A percentile compares a stretch with the other conserved stretches of the same genome.
Evolutionary conservation across 2,113 vertebrate species (phyloP).

Genomic region (Mobula hypostoma): DNA sequence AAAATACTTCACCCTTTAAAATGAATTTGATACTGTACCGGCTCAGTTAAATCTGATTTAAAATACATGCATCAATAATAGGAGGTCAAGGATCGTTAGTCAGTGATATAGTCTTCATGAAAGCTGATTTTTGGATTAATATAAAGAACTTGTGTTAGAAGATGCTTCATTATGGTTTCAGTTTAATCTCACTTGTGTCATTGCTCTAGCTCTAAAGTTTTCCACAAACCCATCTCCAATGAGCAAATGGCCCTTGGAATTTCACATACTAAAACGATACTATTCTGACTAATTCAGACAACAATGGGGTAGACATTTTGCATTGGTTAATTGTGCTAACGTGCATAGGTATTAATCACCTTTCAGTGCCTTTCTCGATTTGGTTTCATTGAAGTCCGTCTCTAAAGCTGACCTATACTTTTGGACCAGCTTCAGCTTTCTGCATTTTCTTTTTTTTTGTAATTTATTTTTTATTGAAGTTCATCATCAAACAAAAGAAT

Average conservation of each 20-base stretch:
- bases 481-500: not conserved
- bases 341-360: too few species aligned
- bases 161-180: not conserved
- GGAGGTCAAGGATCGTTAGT: not conserved
- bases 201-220: not conserved
- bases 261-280: not conserved
- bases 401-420: too few species aligned
- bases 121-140: not conserved
- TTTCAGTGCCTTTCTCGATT: too few species aligned
- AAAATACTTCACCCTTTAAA: not conserved
- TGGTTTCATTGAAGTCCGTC: not conserved
- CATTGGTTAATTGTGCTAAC: too few species aligned
- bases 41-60: not conserved
- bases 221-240: not conserved
- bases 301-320: too few species aligned
- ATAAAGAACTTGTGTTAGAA: not conserved
- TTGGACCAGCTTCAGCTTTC: not conserved
- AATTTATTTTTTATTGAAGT: too few species aligned
- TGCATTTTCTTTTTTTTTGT: not conserved
- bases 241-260: not conserved
- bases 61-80: not conserved
- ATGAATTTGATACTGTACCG: not conserved
- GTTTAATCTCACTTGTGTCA: not conserved
- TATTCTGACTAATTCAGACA: not conserved
- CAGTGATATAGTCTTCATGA: not conserved